These are phyloP conservation scores for Bombyx huttoni DNA, from an alignment of 2,888 invertebrate genomes.

Conservation along the genomic window DNA sequence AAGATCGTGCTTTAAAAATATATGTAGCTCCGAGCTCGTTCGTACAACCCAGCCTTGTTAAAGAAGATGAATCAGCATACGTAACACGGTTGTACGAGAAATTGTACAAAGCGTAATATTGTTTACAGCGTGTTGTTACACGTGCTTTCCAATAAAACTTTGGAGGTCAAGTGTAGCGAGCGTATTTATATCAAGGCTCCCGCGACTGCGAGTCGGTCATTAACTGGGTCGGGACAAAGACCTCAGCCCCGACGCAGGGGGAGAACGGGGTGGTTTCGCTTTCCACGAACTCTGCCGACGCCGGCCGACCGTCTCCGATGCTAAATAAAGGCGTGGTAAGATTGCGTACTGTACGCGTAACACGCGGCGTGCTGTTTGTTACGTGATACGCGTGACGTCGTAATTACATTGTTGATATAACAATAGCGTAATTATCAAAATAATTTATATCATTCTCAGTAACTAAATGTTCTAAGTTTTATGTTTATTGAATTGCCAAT, in stretches of 20 bases:
- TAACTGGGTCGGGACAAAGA: slow-evolving; percentile 71
- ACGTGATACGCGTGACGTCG: neutral
- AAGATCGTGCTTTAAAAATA: neutral
- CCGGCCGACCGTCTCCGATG: slow-evolving; percentile 8
- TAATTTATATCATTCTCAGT: neutral
- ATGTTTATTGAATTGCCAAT: no score
- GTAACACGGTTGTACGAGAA: neutral
- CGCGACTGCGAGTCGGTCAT: slow-evolving; percentile 67
- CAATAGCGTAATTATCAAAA: neutral
- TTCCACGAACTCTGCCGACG: slow-evolving; percentile 27
- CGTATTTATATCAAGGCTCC: slow-evolving; percentile 71
- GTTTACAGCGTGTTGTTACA: slow-evolving; percentile 57
- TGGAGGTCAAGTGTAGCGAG: slow-evolving; percentile 73
- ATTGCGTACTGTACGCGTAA: neutral
- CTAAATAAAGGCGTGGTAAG: slow-evolving; percentile 8
- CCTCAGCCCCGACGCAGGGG: slow-evolving; percentile 40
- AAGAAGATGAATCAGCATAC: neutral
- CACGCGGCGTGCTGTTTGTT: neutral
- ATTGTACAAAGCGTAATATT: slow-evolving; percentile 17
- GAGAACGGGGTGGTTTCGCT: slow-evolving; percentile 54
- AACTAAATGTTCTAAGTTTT: no score
- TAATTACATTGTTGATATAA: neutral
- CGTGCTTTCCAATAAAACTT: slow-evolving; percentile 71
- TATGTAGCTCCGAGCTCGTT: neutral
- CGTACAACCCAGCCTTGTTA: neutral